Evolutionary conservation across 2,888 invertebrate genomes (phyloP).

Genomic region (Amaurobius ferox): DNA sequence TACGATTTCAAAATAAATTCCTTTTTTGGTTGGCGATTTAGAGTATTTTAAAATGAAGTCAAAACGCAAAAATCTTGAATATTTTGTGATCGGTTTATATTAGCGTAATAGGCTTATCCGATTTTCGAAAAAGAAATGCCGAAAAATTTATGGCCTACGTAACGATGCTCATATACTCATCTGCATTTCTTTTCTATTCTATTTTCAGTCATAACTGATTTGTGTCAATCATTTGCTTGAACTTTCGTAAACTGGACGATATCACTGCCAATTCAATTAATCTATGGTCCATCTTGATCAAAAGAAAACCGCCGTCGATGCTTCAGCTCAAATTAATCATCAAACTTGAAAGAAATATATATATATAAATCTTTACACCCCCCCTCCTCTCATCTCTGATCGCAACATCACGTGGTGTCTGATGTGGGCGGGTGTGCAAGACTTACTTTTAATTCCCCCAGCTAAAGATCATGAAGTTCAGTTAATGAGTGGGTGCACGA

Average conservation of each 20-base stretch:
- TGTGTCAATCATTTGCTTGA: neutral
- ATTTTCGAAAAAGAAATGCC: no score
- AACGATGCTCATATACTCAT: no score
- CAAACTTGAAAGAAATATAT: neutral
- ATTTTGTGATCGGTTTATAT: no score
- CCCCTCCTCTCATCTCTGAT: neutral
- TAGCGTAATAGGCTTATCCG: no score
- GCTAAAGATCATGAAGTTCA: neutral
- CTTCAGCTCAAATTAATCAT: neutral
- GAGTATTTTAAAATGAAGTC: no score
- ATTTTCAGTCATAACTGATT: no score
- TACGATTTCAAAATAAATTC: no score
- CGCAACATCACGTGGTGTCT: neutral
- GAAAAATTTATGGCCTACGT: no score
- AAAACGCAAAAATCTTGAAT: no score
- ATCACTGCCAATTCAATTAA: neutral
- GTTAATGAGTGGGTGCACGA: constrained; percentile 10
- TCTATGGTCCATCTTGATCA: neutral
- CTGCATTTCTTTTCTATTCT: no score
- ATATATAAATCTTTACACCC: neutral
- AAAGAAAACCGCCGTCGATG: neutral
- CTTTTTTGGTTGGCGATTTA: no score
- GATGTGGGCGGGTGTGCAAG: neutral
- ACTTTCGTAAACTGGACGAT: neutral
- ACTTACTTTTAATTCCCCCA: neutral